phyloP scores from a whole-genome alignment of 2,113 vertebrate genomes.

The Amphilophus citrinellus region DNA sequence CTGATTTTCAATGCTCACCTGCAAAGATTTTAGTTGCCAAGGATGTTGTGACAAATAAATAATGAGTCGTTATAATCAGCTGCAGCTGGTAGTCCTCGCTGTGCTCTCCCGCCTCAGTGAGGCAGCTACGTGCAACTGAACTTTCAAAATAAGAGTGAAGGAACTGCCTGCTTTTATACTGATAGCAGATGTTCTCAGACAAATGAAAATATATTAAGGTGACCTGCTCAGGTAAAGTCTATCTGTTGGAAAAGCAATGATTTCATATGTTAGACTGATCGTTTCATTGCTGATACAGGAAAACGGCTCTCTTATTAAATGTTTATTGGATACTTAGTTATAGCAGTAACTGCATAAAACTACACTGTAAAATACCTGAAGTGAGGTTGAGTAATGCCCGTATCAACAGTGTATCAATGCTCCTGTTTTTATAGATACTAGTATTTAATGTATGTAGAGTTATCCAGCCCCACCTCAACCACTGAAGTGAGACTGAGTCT shows the following conservation, averaged over 20 bases:
- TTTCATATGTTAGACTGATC: accelerated
- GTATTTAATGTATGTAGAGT: accelerated
- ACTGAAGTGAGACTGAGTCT: accelerated
- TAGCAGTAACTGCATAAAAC: neutral
- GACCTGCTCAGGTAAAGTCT: accelerated
- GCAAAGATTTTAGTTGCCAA: accelerated
- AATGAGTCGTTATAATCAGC: accelerated
- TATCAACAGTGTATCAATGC: neutral
- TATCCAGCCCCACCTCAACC: accelerated
- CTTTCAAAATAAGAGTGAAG: neutral
- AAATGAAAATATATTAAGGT: neutral
- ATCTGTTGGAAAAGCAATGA: neutral
- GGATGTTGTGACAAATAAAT: neutral
- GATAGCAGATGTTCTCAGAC: neutral
- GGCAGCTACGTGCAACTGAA: accelerated
- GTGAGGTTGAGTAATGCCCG: accelerated
- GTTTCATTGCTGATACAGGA: accelerated
- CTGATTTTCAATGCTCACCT: accelerated
- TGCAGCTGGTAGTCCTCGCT: accelerated
- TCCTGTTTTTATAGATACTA: neutral
- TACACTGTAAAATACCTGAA: neutral
- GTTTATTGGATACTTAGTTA: neutral
- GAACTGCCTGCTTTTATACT: neutral
- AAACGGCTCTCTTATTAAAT: accelerated
- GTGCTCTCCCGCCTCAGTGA: accelerated